Base-by-base conservation (phyloP, 2,113 vertebrate species). In the Eulemur macaco region DNA sequence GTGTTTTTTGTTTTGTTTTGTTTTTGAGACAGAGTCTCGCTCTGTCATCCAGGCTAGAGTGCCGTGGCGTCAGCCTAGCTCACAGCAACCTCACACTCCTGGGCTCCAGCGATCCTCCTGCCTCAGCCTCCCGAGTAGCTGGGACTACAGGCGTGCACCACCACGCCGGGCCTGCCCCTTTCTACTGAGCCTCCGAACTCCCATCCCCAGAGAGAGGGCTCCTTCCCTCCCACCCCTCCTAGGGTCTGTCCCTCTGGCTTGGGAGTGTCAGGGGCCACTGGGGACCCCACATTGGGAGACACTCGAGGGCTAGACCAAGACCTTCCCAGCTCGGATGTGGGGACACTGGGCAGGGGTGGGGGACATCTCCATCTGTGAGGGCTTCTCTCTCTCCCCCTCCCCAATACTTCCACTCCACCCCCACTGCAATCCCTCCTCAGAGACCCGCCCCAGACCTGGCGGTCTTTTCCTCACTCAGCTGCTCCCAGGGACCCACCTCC, bases 271-370 rank as follows among this genome's bases (percentile, higher is more conserved):
- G 99, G 98, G 97, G 42, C 50, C 39, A 56, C 63, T 89, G 60
- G 45, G 14, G 17, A 85, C 98, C 98, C 98, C 96, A 94, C 94
- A 91, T 93, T 58, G 37, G 34, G 47, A 39, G n/a, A 7, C 10
- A 39, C 42, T 14, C 6, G 10, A 64, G 29, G 29, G 42, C 60
- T 11, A 23, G 42, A 21, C n/a, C n/a, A 81, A 37, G 76, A 39
- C 25, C 63, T 42, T 15, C 68, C 93, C 94, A 31, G 1, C 94
- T 96, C 96, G 97, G 97, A 94, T 64, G 17, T 85, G 83, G 15
- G 25, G 25, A 98, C 99, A 99, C 99, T 98, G 99, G 98, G 98
- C 88, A 98, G 98, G 97, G 98, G 98, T 98, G 96, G 98, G 98
- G 97, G 98, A 98, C 98, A 99, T 99, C 99, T 98, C 97, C 96